Percentiles rank a stretch among this genome's conserved stretches.
phyloP scores from a whole-genome alignment of 1,140 invertebrate genomes.

The Cataglyphis hispanica region DNA sequence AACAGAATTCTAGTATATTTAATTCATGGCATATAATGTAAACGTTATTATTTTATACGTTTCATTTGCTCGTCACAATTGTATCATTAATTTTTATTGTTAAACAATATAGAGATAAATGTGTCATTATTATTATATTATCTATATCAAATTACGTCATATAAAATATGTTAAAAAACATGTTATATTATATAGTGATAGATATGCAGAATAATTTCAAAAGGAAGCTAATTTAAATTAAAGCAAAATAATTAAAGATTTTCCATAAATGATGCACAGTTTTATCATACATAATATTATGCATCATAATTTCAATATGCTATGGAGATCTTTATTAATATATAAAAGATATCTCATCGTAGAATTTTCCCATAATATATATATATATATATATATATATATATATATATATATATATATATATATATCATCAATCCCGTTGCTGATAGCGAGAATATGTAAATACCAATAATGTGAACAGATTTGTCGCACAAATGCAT shows the following conservation, averaged over 20 bases:
- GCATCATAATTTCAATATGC: not conserved
- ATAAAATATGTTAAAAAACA: not conserved
- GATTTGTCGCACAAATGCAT: slow-evolving; percentile 1
- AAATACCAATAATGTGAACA: slow-evolving; percentile 24
- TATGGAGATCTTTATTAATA: not conserved
- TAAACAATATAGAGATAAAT: not conserved
- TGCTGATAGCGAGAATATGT: slow-evolving; percentile 14
- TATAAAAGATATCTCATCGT: not conserved
- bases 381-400: too few species aligned
- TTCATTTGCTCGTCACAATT: not conserved
- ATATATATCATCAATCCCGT: too few species aligned
- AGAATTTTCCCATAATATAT: not conserved
- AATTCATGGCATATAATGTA: not conserved
- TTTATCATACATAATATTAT: not conserved
- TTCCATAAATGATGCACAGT: not conserved
- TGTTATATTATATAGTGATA: not conserved
- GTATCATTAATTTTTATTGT: slow-evolving; percentile 15
- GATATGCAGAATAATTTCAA: slow-evolving; percentile 6
- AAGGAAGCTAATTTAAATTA: not conserved
- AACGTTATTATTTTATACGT: slow-evolving; percentile 6
- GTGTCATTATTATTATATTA: not conserved
- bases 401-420: too few species aligned
- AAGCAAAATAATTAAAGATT: not conserved
- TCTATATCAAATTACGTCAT: not conserved
- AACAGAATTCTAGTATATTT: not conserved